phyloP scores from a whole-genome alignment of 2,888 invertebrate species.

The Lamproptera curius region DNA sequence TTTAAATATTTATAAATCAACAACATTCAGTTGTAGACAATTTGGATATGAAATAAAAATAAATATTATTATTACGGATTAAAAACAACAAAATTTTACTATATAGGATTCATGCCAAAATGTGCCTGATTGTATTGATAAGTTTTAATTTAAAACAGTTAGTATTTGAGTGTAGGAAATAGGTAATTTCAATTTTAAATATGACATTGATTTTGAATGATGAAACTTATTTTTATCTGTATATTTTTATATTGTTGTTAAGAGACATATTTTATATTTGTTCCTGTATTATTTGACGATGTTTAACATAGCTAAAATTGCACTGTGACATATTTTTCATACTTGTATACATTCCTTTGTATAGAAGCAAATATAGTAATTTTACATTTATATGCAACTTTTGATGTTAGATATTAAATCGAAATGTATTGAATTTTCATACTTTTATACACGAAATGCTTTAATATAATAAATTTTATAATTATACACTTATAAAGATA shows the following conservation, averaged over 20 bases:
- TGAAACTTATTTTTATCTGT: slow-evolving; percentile 1
- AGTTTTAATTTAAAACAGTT: slow-evolving; percentile 21
- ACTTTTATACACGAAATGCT: no score
- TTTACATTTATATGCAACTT: no score
- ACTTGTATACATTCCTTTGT: slow-evolving; percentile 56
- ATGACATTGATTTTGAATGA: neutral
- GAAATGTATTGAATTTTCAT: no score
- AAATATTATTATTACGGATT: no score
- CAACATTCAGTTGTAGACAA: no score
- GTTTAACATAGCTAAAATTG: slow-evolving; percentile 2
- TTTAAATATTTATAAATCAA: no score
- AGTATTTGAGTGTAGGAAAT: neutral
- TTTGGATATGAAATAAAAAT: no score
- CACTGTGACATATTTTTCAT: slow-evolving; percentile 31
- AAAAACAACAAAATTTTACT: no score
- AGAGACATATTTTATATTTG: slow-evolving; percentile 1
- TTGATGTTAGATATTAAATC: no score
- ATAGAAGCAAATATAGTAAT: slow-evolving; percentile 15
- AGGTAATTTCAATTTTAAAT: neutral
- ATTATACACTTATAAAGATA: no score
- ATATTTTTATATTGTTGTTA: neutral
- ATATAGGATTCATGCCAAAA: slow-evolving; percentile 44
- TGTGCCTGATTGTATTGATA: slow-evolving; percentile 47
- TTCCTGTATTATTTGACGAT: slow-evolving; percentile 15
- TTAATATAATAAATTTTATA: no score